phyloP scores from a whole-genome alignment of 2,113 vertebrate species.

The Steatornis caripensis region DNA sequence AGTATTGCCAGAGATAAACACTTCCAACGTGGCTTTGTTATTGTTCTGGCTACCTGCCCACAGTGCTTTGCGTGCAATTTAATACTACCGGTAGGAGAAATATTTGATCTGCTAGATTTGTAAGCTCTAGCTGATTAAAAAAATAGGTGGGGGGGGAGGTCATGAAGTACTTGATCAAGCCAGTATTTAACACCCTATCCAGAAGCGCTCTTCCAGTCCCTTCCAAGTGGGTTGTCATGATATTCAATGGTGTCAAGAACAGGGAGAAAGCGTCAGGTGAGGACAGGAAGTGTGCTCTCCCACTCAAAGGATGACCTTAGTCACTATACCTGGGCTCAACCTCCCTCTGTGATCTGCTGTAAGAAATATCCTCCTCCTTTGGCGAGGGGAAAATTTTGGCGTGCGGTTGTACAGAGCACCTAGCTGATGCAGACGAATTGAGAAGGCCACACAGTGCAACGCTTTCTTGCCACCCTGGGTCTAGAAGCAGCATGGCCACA shows the following conservation, averaged over 20 bases:
- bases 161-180: not conserved
- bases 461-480: not conserved
- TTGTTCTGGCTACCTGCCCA: conserved; percentile 1
- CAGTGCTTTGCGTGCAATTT: not conserved
- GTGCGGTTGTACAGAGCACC: not conserved
- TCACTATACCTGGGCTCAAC: not conserved
- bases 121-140: not conserved
- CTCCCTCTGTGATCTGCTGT: not conserved
- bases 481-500: not conserved
- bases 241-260: not conserved
- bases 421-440: not conserved
- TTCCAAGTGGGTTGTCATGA: not conserved
- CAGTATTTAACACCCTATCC: not conserved
- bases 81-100: not conserved
- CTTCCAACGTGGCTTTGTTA: conserved; percentile 1
- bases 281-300: not conserved
- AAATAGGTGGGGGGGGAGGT: too few relatives aligned
- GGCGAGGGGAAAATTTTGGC: fast-evolving
- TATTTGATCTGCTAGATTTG: not conserved
- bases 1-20: not conserved
- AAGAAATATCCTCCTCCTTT: not conserved
- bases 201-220: not conserved
- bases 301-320: not conserved
- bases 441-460: not conserved
- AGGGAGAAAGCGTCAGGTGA: not conserved